Evolutionary conservation across 1,140 invertebrate genomes (phyloP), one percentile per base, ranked within the genome.

Genomic region (Adelges cooleyi): DNA sequence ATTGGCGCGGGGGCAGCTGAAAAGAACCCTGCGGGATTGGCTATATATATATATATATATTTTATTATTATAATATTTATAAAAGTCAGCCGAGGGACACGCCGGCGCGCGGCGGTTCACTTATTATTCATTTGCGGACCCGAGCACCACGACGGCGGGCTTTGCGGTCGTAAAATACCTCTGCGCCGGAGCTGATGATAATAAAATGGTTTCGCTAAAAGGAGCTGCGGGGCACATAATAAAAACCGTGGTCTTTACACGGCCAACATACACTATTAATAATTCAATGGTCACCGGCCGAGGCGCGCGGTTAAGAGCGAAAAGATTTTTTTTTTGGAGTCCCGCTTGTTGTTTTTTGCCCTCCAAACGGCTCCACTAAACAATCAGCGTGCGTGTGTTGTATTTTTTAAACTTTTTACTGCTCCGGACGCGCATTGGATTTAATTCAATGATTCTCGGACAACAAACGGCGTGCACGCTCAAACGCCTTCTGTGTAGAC

Each of bases 111-210:
- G 29, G 29, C 11, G 5, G 29, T 23, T 59, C 53, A 40, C 53
- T 59, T 59, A 59, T 59, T 59, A 59, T 59, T 59, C 53, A 59
- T 59, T 59, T 44, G 53, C 53, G 17, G 22, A 27, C 25, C n/a
- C n/a, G 49, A 8, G 49, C 22, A 6, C 22, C 4, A 49, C 53
- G 29, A 33, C 29, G 29, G 29, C 11, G 29, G 11, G 29, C 38
- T 59, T 59, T 59, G 38, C 6, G 38, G 23, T 9, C 38, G 27
- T 59, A 59, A 59, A 59, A 59, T 27, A 59, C 53, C 53, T 59
- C 27, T 59, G 22, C 18, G n/a, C 23, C 23, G 20, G 6, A 56
- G 38, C 36, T 59, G 53, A 44, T 59, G 53, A 42, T 59, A 59
- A 59, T 59, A 59, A 59, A 56, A 59, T 44, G n/a, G 53, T 44